Base-by-base conservation (phyloP, 2,888 invertebrate species). In the Leptodirus hochenwartii region DNA sequence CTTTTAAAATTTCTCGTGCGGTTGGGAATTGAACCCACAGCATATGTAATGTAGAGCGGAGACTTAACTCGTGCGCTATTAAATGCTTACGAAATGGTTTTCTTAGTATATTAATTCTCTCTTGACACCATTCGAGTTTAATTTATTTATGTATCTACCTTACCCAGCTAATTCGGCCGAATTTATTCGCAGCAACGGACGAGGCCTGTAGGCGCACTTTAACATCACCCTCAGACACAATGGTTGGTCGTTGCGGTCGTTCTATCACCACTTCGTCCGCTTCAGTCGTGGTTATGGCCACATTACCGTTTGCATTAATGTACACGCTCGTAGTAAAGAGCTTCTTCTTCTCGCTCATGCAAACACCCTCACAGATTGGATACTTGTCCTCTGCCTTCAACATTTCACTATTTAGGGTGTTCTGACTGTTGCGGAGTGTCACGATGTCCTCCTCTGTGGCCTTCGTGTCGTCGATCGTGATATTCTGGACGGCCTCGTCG, bases 241-340 rank as follows among this genome's bases (percentile, higher is more conserved):
- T 47, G 25, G 43, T 45, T 11, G 47, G 37, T 10, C 49, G 37
- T 28, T 45, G 43, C 25, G 33, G 36, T 33, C 49, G 47, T 35
- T 48, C 35, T 25, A 50, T 47, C 10, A 49, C 51, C n/a, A 48
- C 45, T 17, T 30, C 32, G 29, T 34, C 35, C 28, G 42, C 35
- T 30, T 34, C 37, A 25, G 36, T 37, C 11, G 42, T 42, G n/a
- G 41, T 42, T 22, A 47, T 43, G 29, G 51, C 48, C 4, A 44
- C 44, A 29, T 49, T 43, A 4, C 49, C 50, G 2, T 47, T 39
- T 2, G 54, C 46, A 41, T 54, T 55, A 14, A 56, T 55, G 38
- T 53, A 54, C 28, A 55, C 53, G 36, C 53, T 54, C 6, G 54
- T 54, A n/a, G 51, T 55, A 34, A 53, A 54, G n/a, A 51, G 32